Evolutionary conservation across 2,797 vertebrate genomes (phyloP), one percentile per base, ranked within the genome.

Genomic region (Enteromius afrohamiltoni): DNA sequence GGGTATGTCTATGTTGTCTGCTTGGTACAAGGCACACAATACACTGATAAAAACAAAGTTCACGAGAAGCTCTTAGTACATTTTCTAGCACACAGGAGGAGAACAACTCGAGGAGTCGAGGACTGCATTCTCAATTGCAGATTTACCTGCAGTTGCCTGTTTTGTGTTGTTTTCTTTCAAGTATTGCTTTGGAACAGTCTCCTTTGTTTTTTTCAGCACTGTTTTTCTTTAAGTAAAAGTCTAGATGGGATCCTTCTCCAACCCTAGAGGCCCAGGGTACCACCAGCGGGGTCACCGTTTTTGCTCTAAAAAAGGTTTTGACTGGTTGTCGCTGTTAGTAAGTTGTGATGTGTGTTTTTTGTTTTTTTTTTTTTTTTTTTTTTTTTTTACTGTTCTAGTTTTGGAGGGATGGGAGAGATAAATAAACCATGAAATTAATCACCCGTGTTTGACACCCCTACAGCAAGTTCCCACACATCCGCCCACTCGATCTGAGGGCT

Each of bases 351-450:
- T 76, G 64, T 76, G 37, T 71, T 47, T 80, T 40, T 40, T 40
- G 3, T 31, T 31, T 2, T 31, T 31, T 2, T 31, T 31, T 2
- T 31, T 31, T 2, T 76, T 37, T 65, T 40, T 80, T 76, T 45
- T 70, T 47, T 80, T 70, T 68, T 11, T 71, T 69, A 7, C 14
- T 53, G 40, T 73, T 62, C 78, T 23, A 34, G 64, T 70, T 78
- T 58, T 45, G 77, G 83, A 80, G 42, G 31, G 37, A 82, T 53
- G 40, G 65, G 68, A 67, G 69, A 51, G 75, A 77, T 83, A 85
- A 82, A 84, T 81, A 85, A 83, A 83, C 47, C 73, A 81, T 79
- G 77, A 85, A 85, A 83, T 86, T 71, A 83, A 83, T 73, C 65
- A 85, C 60, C 60, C 76, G 9, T 29, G 42, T 84, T 62, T 74